Base-by-base conservation (phyloP, 2,888 invertebrate genomes). In the Eilema caniola region DNA sequence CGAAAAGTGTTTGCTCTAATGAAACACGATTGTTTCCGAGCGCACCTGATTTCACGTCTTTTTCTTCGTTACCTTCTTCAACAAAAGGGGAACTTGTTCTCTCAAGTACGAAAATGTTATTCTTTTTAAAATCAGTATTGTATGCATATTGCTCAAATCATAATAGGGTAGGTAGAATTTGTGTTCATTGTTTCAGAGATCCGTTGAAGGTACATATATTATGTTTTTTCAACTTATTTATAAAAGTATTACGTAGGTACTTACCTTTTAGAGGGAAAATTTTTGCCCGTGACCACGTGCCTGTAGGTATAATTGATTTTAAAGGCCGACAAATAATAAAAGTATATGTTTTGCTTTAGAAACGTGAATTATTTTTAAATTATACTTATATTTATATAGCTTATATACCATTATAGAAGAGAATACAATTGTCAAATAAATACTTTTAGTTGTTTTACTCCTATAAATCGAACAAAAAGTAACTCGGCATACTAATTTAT, bases 1-100 rank as follows among this genome's bases (percentile, higher is more conserved):
- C 68, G 68, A 70, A 67, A 77, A 81, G 80, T 79, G 81, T 81
- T 77, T 75, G 72, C 74, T 71, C 73, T 86, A 84, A 87, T 86
- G 87, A 85, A 88, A 86, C 80, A 63, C 82, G 77, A 86, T 88
- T 88, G 86, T 84, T 86, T 74, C 77, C 68, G 68, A 69, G 78
- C 76, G 75, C 88, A 89, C 86, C 87, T 88, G 88, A 77, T 83
- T 82, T 79, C 79, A 67, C 72, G 75, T 76, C 75, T 80, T 72
- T 82, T 83, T 83, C 76, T 76, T 73, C 72, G 66, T 72, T 71
- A 75, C 67, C 75, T 77, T 75, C 72, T 79, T 70, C 76, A 77
- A 85, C 80, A 82, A 84, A 84, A 82, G 78, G 67, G 47, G 72
- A 72, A 75, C 76, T 70, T 66, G 74, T 66, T 76, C 69, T 67